Evolutionary conservation across 1,140 invertebrate genomes (phyloP), one percentile per base, ranked within the genome.

Genomic region (Centruroides vittatus): DNA sequence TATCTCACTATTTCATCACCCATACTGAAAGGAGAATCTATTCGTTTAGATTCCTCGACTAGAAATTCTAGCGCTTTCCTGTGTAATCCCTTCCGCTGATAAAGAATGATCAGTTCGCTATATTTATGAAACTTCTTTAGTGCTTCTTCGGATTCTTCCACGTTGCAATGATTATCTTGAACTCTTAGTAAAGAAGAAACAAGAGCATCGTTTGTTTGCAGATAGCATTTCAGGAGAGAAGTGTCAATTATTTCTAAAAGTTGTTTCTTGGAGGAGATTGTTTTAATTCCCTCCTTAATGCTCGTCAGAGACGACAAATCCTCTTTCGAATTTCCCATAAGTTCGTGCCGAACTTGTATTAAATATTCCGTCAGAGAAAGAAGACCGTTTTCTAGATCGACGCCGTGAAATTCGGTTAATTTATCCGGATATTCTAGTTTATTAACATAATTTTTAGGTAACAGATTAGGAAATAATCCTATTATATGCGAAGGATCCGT

Each of bases 401-500:
- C 80, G 53, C 87, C 88, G 66, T 86, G 81, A n/a, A 94, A 73
- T 66, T 83, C 81, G 3, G 82, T 81, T 11, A 74, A 63, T 54
- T 79, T 73, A 65, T 81, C 75, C 6, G 77, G 78, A 68, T 84
- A 83, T 34, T 77, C 72, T 11, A 82, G 67, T 55, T 76, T 73
- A 57, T 74, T 76, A n/a, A 78, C 67, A 69, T 73, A 76, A 60
- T 81, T 78, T 60, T 84, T 82, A 2, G 88, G 86, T 61, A 94
- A 78, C 50, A 96, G 75, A 71, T 91, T 88, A 3, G 93, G 93
- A 77, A 93, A 97, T 10, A 98, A 73, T 61, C 89, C 84, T 67
- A 97, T 97, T 0, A 98, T 93, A 74, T 95, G 88, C 57, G 88
- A 89, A 0, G 93, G 90, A 79, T 97, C 91, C 50, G 89, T 95